Evolutionary conservation across 2,888 invertebrate species (phyloP), one percentile per base, ranked within the genome.

Genomic region (Trissolcus japonicus): DNA sequence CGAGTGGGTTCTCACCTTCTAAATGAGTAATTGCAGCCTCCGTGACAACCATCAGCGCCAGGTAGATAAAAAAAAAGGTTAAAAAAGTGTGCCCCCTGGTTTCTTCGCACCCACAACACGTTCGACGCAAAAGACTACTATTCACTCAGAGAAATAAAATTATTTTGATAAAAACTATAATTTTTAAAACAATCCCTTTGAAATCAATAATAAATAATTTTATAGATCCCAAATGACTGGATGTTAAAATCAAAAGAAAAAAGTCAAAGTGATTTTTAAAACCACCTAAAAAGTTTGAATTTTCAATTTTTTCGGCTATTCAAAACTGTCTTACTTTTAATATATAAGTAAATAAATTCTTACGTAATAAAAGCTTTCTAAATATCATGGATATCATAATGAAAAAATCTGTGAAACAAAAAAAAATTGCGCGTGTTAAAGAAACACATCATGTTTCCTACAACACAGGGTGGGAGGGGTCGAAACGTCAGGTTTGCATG

Each of bases 21-120:
- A 87, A 87, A 87, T 87, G 86, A 86, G 87, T 87, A 87, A 87
- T 87, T 87, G 87, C 83, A 87, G 86, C 85, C 86, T 87, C 86
- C 85, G 82, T 86, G 87, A 87, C 86, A 84, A 85, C 84, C 35
- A 35, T 35, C 69, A 73, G 84, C 83, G 84, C 84, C 82, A 40
- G 62, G 68, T 81, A 82, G 83, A 82, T 82, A 80, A 82, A 82
- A 83, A 82, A 54, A 14, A 25, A 46, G 11, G 35, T n/a, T 16
- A 43, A 35, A 69, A 69, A 62, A 62, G 17, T 14, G 54, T 17
- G 43, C 50, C 76, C 62, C 76, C 54, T 40, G 74, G 53, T 59
- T 68, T 63, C 66, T 71, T 63, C 48, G 73, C 76, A 79, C 75
- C 74, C 78, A 76, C 71, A 69, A n/a, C 72, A 40, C 50, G 50